Percentiles rank a stretch among this genome's conserved stretches.
These are phyloP conservation scores for Malacosoma neustria DNA, from an alignment of 2,888 invertebrate genomes.

Conservation along the genomic window DNA sequence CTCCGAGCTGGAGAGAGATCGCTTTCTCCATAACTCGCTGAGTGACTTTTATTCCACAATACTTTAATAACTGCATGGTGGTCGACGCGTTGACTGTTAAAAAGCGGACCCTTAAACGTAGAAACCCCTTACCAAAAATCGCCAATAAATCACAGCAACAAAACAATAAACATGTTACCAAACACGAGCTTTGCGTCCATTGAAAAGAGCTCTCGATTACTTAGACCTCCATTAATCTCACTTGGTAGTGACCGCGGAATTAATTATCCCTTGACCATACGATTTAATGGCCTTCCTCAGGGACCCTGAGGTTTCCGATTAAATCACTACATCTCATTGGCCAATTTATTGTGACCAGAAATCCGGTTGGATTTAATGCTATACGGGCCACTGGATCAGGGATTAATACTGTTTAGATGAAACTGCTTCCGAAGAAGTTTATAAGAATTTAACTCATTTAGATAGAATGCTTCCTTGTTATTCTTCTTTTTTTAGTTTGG, in stretches of 20 bases:
- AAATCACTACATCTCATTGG: conserved; percentile 73
- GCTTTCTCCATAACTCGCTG: no score
- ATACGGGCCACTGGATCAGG: conserved; percentile 3
- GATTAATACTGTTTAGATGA: not conserved
- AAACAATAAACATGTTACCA: conserved; percentile 47
- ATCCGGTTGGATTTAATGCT: conserved; percentile 24
- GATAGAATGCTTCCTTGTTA: no score
- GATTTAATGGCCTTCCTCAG: conserved; percentile 72
- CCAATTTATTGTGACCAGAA: conserved; percentile 65
- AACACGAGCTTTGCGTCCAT: conserved; percentile 24
- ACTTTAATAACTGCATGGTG: no score
- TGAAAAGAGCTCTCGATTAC: conserved; percentile 58
- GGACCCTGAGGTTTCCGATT: conserved; percentile 69
- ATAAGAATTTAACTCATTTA: no score
- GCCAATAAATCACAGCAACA: conserved; percentile 13
- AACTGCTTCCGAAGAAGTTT: not conserved
- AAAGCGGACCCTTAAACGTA: no score
- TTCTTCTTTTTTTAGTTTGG: no score
- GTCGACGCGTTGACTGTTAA: no score
- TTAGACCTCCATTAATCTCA: conserved; percentile 64
- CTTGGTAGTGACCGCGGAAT: conserved; percentile 66
- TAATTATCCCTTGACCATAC: conserved; percentile 74
- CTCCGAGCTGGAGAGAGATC: no score
- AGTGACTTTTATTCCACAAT: no score
- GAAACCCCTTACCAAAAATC: not conserved